Percentiles rank a stretch among this genome's conserved stretches.
phyloP scores from a whole-genome alignment of 1,140 invertebrate species.

The Heliconius eleuchia region DNA sequence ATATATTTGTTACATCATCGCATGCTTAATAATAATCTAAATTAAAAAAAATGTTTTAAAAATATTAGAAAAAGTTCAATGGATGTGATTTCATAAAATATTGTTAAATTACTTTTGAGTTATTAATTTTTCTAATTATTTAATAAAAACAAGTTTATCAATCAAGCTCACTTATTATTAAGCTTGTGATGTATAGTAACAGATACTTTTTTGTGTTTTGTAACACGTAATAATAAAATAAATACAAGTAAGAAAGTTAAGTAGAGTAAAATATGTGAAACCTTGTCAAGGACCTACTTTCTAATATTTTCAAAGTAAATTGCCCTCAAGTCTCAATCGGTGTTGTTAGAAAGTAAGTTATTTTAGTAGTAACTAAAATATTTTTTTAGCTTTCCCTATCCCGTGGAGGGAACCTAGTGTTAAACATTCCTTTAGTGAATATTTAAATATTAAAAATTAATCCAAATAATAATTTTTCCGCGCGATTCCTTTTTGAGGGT shows the following conservation, averaged over 20 bases:
- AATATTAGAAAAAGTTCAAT: not conserved
- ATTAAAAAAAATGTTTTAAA: not conserved
- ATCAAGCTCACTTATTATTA: not conserved
- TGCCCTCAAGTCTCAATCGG: not conserved
- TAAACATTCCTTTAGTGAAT: not conserved
- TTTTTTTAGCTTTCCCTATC: too few relatives aligned
- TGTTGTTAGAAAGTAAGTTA: not conserved
- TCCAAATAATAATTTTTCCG: not conserved
- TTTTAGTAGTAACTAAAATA: not conserved
- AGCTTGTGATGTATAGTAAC: slow-evolving; percentile 6
- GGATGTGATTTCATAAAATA: too few relatives aligned
- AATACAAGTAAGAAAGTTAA: not conserved
- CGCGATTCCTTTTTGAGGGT: not conserved
- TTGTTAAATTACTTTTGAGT: too few relatives aligned
- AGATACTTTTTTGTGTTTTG: not conserved
- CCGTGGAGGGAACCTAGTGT: too few relatives aligned
- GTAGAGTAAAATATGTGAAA: slow-evolving; percentile 4
- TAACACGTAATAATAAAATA: not conserved
- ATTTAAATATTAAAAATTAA: not conserved
- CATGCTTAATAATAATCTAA: not conserved
- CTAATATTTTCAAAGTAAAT: not conserved
- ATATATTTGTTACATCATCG: not conserved
- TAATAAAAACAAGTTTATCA: not conserved
- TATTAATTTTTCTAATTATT: not conserved
- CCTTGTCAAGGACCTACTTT: not conserved